Base-by-base conservation (phyloP, 2,888 invertebrate species). In the Callyntrura sp. region DNA sequence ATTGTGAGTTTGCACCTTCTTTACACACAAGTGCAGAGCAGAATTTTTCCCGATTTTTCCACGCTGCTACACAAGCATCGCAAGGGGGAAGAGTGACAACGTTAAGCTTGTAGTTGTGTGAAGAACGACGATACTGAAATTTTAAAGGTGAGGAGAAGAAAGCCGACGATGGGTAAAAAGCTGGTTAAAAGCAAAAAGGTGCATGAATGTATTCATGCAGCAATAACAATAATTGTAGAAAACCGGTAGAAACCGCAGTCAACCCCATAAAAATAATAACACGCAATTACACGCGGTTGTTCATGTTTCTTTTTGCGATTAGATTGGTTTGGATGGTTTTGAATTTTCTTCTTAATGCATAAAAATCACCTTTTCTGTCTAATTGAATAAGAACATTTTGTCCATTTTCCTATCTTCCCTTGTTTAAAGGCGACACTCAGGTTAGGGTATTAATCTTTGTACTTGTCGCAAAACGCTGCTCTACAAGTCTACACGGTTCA, bases 371-470 rank as follows among this genome's bases (percentile, higher is more conserved):
- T 65, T 86, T 86, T 79, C 55, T 14, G 51, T 79, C 76, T 86
- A 86, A 86, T 86, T 86, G 86, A 79, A 79, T 86, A 86, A 86
- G 35, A 78, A 6, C 76, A 45, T 79, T 35, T 79, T 57, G 35
- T 79, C 78, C 73, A 73, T 73, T 48, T 48, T 73, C 73, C 43
- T 43, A 43, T 51, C 57, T 57, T 57, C 17, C 57, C 79, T 55
- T 79, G 55, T 79, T 79, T 57, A 28, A 79, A 55, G n/a, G 28
- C 6, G 17, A 73, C 51, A 68, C 0, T 45, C 28, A 14, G 51
- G 11, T 8, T 20, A 6, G 43, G 60, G 43, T 57, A 23, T 51
- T 76, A 60, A 60, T 84, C 73, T 83, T 48, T 48, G 65, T 45
- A 45, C 45, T 84, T 76, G 73, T 51, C 65, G 60, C 45, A 51